Evolutionary conservation across 2,797 vertebrate genomes (phyloP).

Genomic region (Sebastes oblongus): DNA sequence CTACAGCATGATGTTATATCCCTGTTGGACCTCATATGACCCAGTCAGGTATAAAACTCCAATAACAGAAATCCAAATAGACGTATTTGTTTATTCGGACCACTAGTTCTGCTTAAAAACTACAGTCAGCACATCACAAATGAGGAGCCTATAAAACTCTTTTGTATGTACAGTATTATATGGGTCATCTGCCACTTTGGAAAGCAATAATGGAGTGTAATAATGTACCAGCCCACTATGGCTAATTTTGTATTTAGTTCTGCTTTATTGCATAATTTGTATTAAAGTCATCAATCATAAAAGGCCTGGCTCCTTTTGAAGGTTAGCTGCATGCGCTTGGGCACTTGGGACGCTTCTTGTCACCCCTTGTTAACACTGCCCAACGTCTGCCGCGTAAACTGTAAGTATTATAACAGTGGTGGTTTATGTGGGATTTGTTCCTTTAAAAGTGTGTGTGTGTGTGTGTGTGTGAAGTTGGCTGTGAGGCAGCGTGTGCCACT

Average conservation of each 20-base stretch:
- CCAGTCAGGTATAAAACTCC: neutral
- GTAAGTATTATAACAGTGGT: neutral
- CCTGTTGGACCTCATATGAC: neutral
- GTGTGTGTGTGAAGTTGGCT: neutral
- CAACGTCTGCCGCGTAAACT: neutral
- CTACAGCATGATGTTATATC: neutral
- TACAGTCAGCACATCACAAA: neutral
- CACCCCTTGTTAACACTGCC: conserved; percentile 32
- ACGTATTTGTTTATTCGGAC: neutral
- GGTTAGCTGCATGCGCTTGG: conserved; percentile 25
- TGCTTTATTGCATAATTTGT: conserved; percentile 59
- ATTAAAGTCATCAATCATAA: conserved; percentile 73
- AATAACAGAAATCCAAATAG: neutral
- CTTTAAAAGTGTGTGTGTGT: neutral
- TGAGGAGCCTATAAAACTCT: neutral
- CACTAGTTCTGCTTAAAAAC: neutral
- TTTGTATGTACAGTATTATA: neutral
- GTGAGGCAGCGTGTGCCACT: neutral
- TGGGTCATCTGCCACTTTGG: conserved; percentile 39
- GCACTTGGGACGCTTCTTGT: conserved; percentile 33
- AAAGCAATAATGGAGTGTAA: conserved; percentile 56
- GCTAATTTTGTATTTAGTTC: conserved; percentile 62
- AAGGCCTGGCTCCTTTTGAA: conserved; percentile 14
- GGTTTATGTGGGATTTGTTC: neutral
- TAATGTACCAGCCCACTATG: conserved; percentile 34